Base-by-base conservation (phyloP, 2,113 vertebrate genomes). In the Rhynchomys soricoides region DNA sequence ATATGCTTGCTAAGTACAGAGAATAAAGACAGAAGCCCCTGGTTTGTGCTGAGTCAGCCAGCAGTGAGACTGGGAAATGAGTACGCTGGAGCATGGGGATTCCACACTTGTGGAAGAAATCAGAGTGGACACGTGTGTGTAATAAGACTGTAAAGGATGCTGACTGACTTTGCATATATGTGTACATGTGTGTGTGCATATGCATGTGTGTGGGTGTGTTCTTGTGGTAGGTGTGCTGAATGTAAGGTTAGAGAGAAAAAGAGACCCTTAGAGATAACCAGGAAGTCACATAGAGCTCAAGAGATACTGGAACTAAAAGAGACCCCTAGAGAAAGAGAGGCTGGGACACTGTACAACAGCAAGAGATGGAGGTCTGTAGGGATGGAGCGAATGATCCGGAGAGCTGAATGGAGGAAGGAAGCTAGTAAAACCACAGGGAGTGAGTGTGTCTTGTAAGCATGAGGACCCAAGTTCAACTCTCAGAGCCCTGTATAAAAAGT, bases 271-370 rank as follows among this genome's bases (percentile, higher is more conserved):
- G 11, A 86, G 86, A 52, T 15, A 90, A 66, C 5, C 1, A 1
- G 66, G 93, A 62, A 66, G 48, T 81, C 5, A 19, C 85, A 59
- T 29, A 17, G 62, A 68, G 16, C n/a, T 85, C 37, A 6, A 87
- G 89, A 71, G 50, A 59, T 1, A 48, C 34, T 22, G n/a, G 87
- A n/a, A 48, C 37, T 34, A 29, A 86, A 70, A 92, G 40, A 75
- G 55, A 29, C 0, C 29, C n/a, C 11, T 78, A 16, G 26, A 34
- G 40, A 1, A 11, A 29, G 40, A 31, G 62, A 48, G 43, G 31
- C 66, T 2, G 5, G 62, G 57, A 22, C 29, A 0, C 24, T 0
- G 0, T 1, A 37, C 0, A 0, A 12, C 4, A 16, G 40, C n/a
- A 66, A 45, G 52, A 52, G 73, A 22, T 1, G 8, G 50, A 90